phyloP scores from a whole-genome alignment of 2,888 invertebrate genomes.

The Heliconius ismenius region DNA sequence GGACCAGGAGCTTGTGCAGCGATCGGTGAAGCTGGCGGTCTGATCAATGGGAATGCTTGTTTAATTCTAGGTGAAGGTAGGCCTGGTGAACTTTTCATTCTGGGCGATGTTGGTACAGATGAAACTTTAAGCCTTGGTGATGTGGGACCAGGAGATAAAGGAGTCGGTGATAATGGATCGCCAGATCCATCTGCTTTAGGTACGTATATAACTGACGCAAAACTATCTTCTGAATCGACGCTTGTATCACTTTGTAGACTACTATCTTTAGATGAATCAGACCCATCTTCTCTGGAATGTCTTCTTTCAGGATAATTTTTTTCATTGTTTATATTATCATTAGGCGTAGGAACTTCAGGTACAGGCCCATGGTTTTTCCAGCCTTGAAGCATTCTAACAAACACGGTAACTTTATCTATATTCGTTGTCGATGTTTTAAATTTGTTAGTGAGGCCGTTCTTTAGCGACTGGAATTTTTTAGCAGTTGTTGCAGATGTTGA shows the following conservation, averaged over 20 bases:
- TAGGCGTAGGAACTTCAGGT: constrained; percentile 73
- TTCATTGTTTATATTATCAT: constrained; percentile 73
- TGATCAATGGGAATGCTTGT: constrained; percentile 83
- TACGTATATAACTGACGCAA: constrained; percentile 95
- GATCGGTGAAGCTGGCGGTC: constrained; percentile 83
- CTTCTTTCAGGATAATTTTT: constrained; percentile 84
- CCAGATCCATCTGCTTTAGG: constrained; percentile 88
- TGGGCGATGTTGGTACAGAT: constrained; percentile 89
- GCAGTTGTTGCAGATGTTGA: constrained; percentile 86
- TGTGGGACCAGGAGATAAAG: constrained; percentile 83
- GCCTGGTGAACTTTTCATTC: constrained; percentile 86
- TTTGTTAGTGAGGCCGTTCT: constrained; percentile 91
- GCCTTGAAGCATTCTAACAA: constrained; percentile 92
- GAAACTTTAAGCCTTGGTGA: constrained; percentile 84
- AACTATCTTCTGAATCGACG: constrained; percentile 96
- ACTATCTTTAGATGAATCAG: constrained; percentile 93
- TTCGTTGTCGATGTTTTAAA: constrained; percentile 91
- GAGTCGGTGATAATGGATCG: constrained; percentile 83
- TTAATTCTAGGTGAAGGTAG: constrained; percentile 85
- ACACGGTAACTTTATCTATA: constrained; percentile 91
- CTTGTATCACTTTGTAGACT: constrained; percentile 96
- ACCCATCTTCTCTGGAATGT: constrained; percentile 92
- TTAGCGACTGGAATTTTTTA: constrained; percentile 89
- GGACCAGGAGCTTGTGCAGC: constrained; percentile 76
- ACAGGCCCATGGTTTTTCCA: constrained; percentile 85